Base-by-base conservation (phyloP, 2,797 vertebrate species). In the Lithobates sylvaticus region DNA sequence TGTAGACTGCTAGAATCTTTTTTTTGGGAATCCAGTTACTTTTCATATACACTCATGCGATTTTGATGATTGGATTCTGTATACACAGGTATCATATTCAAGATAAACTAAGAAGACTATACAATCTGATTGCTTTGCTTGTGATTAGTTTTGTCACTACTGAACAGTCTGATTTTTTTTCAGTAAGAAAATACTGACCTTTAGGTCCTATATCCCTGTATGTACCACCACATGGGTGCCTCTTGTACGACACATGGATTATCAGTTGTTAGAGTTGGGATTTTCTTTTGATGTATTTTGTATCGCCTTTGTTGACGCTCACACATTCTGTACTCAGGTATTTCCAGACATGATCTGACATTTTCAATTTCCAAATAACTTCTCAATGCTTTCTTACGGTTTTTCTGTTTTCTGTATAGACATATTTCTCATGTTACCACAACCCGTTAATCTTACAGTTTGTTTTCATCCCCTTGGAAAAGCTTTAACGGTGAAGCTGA, bases 341-440 rank as follows among this genome's bases (percentile, higher is more conserved):
- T 26, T 29, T 29, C 65, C 23, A 64, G 61, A 64, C 21, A 65
- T 27, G 10, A 67, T 67, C 10, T 67, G 65, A 67, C 65, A 29
- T 67, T 67, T 26, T 67, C n/a, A 27, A 15, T 67, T 26, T 67
- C 10, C 65, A 67, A 67, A 67, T 26, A 26, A 67, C 10, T 15
- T 67, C 26, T 67, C 10, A 13, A 67, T 67, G 9, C 26, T 67
- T 67, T 26, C 10, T 67, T 10, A 10, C 1, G 10, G 5, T 67
- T 67, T 23, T 8, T 27, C 26, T 26, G n/a, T 67, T 67, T 27
- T 67, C 64, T 10, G 2, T 26, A 27, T 67, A 67, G 64, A 78
- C 36, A 78, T n/a, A 36, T 65, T 44, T 67, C 58, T 42, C 47
- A 13, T 65, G 21, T 78, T 27, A 54, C 76, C 61, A 71, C 65